These are phyloP conservation scores for Trogon surrucura DNA, from an alignment of 2,113 vertebrate species.

Conservation along the genomic window DNA sequence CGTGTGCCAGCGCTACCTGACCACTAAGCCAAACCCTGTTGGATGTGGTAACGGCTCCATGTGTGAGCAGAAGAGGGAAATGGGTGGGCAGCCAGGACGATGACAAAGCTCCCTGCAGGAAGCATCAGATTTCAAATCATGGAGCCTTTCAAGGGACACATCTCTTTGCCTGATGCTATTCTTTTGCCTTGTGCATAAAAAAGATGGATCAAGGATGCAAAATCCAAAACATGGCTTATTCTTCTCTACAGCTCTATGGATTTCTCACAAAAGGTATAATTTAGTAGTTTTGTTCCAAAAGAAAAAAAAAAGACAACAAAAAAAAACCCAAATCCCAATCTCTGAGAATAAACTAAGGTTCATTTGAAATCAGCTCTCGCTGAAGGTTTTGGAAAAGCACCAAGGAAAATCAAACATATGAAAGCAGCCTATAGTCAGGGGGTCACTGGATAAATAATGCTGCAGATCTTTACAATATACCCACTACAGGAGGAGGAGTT, in stretches of 20 bases:
- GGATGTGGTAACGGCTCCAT: background rate
- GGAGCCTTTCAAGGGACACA: accelerated
- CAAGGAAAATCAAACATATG: background rate
- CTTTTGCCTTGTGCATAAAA: background rate
- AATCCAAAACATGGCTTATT: background rate
- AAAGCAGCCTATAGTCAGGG: background rate
- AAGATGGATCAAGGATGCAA: background rate
- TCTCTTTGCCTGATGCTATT: background rate
- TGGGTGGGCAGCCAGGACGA: accelerated
- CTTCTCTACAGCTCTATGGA: background rate
- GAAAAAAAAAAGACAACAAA: background rate
- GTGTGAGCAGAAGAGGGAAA: background rate
- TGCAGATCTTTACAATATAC: background rate
- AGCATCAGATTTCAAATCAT: background rate
- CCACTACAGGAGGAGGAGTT: background rate
- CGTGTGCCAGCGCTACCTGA: background rate
- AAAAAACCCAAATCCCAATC: background rate
- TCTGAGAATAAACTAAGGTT: background rate
- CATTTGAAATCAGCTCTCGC: background rate
- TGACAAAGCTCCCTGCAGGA: background rate
- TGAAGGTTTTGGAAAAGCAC: background rate
- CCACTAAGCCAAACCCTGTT: accelerated
- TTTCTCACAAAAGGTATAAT: background rate
- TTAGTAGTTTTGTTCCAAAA: background rate
- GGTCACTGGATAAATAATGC: background rate